Evolutionary conservation across 2,797 vertebrate genomes (phyloP).

Genomic region (Erpetoichthys calabaricus): DNA sequence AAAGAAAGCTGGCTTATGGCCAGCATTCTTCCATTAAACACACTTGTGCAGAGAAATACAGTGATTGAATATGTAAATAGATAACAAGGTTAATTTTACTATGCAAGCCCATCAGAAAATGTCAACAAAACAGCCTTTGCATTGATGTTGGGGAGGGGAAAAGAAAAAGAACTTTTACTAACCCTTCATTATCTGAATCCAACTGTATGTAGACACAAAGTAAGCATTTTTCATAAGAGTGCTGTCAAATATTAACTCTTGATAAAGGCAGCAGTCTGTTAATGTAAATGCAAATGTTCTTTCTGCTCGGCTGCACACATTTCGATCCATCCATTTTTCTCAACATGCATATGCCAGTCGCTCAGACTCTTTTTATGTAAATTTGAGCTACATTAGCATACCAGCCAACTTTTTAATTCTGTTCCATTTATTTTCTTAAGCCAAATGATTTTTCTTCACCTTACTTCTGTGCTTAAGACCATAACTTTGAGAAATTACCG

Average conservation of each 20-base stretch:
- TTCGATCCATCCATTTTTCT: too few species aligned
- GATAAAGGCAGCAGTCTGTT: too few species aligned
- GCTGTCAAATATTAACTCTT: background rate
- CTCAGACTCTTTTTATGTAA: too few species aligned
- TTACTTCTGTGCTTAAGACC: too few species aligned
- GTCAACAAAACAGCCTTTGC: constrained; percentile 9
- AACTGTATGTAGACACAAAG: background rate
- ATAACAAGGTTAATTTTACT: constrained; percentile 32
- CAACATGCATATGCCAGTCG: too few species aligned
- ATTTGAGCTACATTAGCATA: too few species aligned
- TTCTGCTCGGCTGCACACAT: too few species aligned
- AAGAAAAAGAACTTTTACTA: background rate
- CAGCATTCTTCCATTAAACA: constrained; percentile 29
- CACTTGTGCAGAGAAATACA: constrained; percentile 7
- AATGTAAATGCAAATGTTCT: too few species aligned
- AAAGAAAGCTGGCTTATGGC: constrained; percentile 23
- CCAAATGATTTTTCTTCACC: too few species aligned
- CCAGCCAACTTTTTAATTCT: too few species aligned
- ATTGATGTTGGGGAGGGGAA: constrained; percentile 7
- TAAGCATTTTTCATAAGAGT: constrained; percentile 1
- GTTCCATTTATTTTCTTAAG: too few species aligned
- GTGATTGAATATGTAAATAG: constrained; percentile 25
- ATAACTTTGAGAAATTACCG: too few species aligned
- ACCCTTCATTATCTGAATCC: background rate
- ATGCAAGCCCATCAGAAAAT: constrained; percentile 7